Evolutionary conservation across 2,797 vertebrate species (phyloP), one percentile per base, ranked within the genome.

Genomic region (Chlorospingus semifuscus): DNA sequence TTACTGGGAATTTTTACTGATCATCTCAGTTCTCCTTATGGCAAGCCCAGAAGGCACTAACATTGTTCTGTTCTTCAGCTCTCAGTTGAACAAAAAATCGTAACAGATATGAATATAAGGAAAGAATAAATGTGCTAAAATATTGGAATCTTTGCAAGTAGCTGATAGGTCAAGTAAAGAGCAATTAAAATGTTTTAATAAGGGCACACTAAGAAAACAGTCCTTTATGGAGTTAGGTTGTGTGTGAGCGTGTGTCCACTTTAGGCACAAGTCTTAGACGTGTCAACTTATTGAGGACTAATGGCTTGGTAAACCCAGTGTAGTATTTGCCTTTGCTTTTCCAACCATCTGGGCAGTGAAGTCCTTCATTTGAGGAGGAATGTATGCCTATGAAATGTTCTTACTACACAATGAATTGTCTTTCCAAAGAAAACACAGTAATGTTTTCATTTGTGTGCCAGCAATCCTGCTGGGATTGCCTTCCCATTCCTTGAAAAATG

Each of bases 21-120:
- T 80, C 77, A 88, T 94, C 60, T 90, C 93, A 61, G 74, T 94
- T 95, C 78, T 49, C 71, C 55, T 93, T 84, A 37, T 56, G 55
- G 94, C 85, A 92, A 87, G 47, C 39, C 71, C 82, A 74, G 87
- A 86, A 75, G 77, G 23, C 47, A 66, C 32, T 92, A 88, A 69
- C 37, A 26, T 41, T 69, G 3, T 81, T 83, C 55, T 64, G 19
- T 88, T 92, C 36, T 46, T 23, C 57, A 60, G 9, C 64, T 90
- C 57, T 82, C 39, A 21, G 8, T 13, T 87, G 60, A 91, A 77
- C 53, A 72, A 72, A 72, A 55, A 77, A 80, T 74, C 0, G 2
- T 53, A 87, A 26, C 7, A 72, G 52, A n/a, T 22, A 37, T 32
- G 52, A 66, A 30, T 55, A 41, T 44, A 57, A 85, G 23, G 44